These are phyloP conservation scores for Anoplopoma fimbria DNA, from an alignment of 2,113 vertebrate genomes.

Conservation along the genomic window DNA sequence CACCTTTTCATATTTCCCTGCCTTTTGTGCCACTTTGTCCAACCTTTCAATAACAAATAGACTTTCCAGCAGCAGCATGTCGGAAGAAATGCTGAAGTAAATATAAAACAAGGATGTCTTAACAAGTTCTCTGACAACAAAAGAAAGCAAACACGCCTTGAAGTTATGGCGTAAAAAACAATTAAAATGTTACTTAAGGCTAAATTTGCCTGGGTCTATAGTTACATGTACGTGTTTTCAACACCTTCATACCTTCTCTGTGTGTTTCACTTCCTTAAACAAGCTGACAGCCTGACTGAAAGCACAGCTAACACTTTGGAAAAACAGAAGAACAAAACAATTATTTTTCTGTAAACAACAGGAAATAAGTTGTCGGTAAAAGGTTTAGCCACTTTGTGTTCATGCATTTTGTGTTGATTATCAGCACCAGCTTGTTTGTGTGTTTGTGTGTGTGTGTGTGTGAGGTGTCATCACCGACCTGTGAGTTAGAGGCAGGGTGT, in stretches of 20 bases:
- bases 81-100: not conserved
- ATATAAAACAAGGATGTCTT: not conserved
- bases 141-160: not conserved
- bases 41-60: not conserved
- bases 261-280: not conserved
- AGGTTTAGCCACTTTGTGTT: conserved; percentile 9
- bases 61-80: not conserved
- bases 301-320: not conserved
- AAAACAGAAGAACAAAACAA: not conserved
- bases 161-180: not conserved
- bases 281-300: not conserved
- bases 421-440: not conserved
- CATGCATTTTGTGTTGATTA: not conserved
- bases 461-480: conserved; percentile 18
- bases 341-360: not conserved
- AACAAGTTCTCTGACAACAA: conserved; percentile 1
- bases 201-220: not conserved
- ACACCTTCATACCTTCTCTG: not conserved
- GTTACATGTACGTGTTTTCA: not conserved
- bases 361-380: not conserved
- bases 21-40: not conserved
- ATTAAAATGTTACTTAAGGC: not conserved
- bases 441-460: conserved; percentile 15
- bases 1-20: not conserved
- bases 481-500: conserved; percentile 60